phyloP scores from a whole-genome alignment of 2,888 invertebrate genomes.

The Eupeodes luniger region DNA sequence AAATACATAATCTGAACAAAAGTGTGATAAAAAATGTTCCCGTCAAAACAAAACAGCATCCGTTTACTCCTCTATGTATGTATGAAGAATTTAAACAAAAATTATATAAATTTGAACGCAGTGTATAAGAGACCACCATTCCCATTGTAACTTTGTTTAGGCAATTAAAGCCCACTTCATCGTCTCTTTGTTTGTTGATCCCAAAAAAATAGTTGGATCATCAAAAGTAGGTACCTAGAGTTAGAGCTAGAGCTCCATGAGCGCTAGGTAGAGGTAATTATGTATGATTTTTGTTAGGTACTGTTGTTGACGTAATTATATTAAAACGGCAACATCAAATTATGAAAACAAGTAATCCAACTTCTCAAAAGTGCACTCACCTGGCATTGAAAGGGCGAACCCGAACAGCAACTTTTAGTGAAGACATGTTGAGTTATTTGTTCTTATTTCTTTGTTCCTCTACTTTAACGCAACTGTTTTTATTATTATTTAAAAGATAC shows the following conservation, averaged over 20 bases:
- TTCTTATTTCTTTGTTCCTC: neutral
- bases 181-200: slow-evolving; percentile 64
- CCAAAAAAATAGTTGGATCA: slow-evolving; percentile 32
- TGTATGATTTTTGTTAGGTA: slow-evolving; percentile 12
- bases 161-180: slow-evolving; percentile 41
- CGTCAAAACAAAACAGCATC: slow-evolving; percentile 17
- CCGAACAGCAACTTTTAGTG: slow-evolving; percentile 95
- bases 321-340: slow-evolving; percentile 6
- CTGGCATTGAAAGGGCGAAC: slow-evolving; percentile 95
- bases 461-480: neutral
- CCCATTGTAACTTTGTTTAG: slow-evolving; percentile 15
- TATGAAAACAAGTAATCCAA: slow-evolving; percentile 21
- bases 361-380: slow-evolving; percentile 84
- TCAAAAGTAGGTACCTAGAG: slow-evolving; percentile 24
- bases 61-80: neutral
- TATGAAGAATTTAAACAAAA: neutral
- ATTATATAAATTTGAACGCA: slow-evolving; percentile 50
- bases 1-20: neutral
- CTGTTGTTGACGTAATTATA: slow-evolving; percentile 69
- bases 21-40: neutral
- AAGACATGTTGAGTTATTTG: slow-evolving; percentile 88
- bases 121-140: slow-evolving; percentile 25
- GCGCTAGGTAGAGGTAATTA: slow-evolving; percentile 20
- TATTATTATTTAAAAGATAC: neutral
- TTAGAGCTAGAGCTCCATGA: neutral